Conservation (phyloP, 92 coral and sea anemone genomes). For the Metridium senile region DNA sequence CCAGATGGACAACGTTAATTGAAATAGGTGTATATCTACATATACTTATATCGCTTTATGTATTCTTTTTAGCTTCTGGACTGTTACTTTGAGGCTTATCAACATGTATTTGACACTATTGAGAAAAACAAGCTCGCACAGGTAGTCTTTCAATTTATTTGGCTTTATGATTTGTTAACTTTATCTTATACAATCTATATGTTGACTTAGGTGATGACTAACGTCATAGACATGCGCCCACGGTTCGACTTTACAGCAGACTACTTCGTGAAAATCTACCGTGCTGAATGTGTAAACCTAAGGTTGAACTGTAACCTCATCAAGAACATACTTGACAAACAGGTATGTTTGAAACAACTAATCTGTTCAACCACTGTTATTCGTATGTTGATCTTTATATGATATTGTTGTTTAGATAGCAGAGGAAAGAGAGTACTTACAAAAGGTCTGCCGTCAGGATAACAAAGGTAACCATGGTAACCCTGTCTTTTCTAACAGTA, state of each 20-base stretch:
- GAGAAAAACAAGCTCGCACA: constrained; percentile 90
- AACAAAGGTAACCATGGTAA: constrained; percentile 60
- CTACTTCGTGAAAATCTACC: constrained; percentile 87
- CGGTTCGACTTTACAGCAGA: constrained; percentile 86
- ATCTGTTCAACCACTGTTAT: neutral
- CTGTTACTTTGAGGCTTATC: constrained; percentile 89
- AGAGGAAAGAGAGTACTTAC: constrained; percentile 90
- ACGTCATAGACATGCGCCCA: constrained; percentile 79
- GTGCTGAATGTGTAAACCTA: constrained; percentile 90
- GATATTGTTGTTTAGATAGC: constrained; percentile 54
- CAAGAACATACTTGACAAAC: constrained; percentile 88
- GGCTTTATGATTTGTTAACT: neutral
- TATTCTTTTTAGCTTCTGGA: constrained; percentile 71
- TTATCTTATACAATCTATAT: too few relatives aligned
- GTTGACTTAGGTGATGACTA: constrained; percentile 87
- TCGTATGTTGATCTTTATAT: neutral
- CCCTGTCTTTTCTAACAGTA: neutral
- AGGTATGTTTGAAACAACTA: constrained; percentile 48
- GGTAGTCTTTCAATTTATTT: constrained; percentile 33
- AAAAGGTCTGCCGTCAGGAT: constrained; percentile 90
- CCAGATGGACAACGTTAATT: too few relatives aligned
- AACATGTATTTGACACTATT: constrained; percentile 85
- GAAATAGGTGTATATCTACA: neutral
- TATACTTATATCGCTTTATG: neutral
- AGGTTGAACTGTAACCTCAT: constrained; percentile 89